phyloP scores from a whole-genome alignment of 2,888 invertebrate genomes.

The Lordiphosa andalusiaca region DNA sequence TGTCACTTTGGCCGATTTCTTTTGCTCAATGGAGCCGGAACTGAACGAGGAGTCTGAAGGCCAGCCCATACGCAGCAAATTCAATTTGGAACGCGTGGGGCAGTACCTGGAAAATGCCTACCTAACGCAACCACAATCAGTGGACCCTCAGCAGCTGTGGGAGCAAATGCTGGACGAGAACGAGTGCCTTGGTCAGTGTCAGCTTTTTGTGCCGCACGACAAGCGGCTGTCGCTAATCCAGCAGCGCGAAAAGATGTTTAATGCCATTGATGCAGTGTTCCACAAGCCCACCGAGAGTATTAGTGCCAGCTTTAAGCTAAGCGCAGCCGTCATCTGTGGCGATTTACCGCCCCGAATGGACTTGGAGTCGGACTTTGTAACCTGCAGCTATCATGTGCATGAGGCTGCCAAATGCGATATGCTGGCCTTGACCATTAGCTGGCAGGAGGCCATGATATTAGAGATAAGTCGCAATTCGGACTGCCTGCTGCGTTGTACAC shows the following conservation, averaged over 20 bases:
- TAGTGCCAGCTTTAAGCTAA: conserved; percentile 83
- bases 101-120: conserved; percentile 92
- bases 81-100: conserved; percentile 93
- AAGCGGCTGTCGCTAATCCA: conserved; percentile 89
- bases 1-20: conserved; percentile 93
- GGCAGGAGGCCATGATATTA: conserved; percentile 75
- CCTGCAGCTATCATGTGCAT: conserved; percentile 71
- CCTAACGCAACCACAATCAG: conserved; percentile 84
- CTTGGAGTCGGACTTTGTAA: conserved; percentile 46
- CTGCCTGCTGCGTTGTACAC: conserved; percentile 81
- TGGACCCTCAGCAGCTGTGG: conserved; percentile 88
- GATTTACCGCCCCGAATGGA: conserved; percentile 44
- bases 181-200: conserved; percentile 86
- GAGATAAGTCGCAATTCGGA: conserved; percentile 77
- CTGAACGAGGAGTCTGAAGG: conserved; percentile 68
- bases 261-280: conserved; percentile 86
- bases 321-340: conserved; percentile 82
- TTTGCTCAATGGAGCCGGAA: conserved; percentile 79
- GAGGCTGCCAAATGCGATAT: conserved; percentile 67
- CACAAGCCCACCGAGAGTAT: conserved; percentile 84
- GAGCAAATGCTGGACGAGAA: conserved; percentile 88
- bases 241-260: conserved; percentile 87
- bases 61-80: conserved; percentile 81
- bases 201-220: conserved; percentile 88
- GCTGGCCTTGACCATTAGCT: conserved; percentile 67